These are phyloP conservation scores for Choreutis nemorana DNA, from an alignment of 2,888 invertebrate species.

Conservation along the genomic window DNA sequence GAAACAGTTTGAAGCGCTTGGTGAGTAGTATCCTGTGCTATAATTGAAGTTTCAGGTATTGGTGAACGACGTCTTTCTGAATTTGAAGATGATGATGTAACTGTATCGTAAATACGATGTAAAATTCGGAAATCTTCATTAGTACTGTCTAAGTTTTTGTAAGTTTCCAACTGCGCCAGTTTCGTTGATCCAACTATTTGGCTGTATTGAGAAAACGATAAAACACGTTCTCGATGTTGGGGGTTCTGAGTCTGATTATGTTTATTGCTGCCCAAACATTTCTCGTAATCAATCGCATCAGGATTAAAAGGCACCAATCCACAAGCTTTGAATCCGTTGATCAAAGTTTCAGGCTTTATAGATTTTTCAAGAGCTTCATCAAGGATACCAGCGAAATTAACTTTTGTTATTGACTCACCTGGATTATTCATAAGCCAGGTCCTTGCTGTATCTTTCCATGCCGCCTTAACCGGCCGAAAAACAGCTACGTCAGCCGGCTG, in stretches of 20 bases:
- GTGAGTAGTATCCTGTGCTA: no score
- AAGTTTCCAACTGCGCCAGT: constrained; percentile 6
- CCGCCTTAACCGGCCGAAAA: constrained; percentile 13
- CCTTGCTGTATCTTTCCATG: constrained; percentile 11
- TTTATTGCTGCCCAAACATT: constrained; percentile 8
- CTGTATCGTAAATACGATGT: constrained; percentile 3
- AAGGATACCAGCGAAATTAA: constrained; percentile 13
- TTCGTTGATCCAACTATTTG: constrained; percentile 3
- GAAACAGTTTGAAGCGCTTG: no score
- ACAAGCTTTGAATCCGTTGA: constrained; percentile 10
- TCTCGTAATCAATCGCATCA: constrained; percentile 9
- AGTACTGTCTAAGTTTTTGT: constrained; percentile 6
- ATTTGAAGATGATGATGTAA: constrained; percentile 5
- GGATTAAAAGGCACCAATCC: constrained; percentile 12
- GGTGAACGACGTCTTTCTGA: constrained; percentile 3
- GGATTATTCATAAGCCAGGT: constrained; percentile 11
- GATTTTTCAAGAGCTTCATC: constrained; percentile 6
- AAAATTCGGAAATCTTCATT: constrained; percentile 5
- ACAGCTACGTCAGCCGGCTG: constrained; percentile 14
- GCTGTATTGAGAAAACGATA: constrained; percentile 1
- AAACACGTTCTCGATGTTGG: constrained; percentile 2
- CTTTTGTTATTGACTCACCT: constrained; percentile 13
- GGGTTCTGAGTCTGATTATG: constrained; percentile 1
- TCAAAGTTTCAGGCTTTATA: constrained; percentile 6
- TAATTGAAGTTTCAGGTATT: constrained; percentile 4